Conservation (phyloP, 2,113 vertebrate genomes). For the Anoplopoma fimbria region DNA sequence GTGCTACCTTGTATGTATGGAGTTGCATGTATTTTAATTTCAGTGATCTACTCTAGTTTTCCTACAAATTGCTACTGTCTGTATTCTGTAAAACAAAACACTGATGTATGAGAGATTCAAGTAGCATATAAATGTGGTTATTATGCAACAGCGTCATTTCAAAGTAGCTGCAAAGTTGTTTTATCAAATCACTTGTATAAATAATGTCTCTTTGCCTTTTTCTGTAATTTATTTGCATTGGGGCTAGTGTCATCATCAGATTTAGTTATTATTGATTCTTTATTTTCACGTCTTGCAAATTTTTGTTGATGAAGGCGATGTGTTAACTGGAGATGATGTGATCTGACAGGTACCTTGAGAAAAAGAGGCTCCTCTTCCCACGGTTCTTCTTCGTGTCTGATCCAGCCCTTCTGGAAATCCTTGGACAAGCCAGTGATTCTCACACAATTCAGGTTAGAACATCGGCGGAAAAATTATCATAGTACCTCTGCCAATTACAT, state of each 20-base stretch:
- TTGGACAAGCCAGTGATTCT: slow-evolving; percentile 91
- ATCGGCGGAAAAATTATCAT: background rate
- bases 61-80: background rate
- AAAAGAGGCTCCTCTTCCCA: slow-evolving; percentile 90
- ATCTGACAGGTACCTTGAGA: slow-evolving; percentile 89
- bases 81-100: background rate
- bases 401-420: slow-evolving; percentile 91
- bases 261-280: background rate
- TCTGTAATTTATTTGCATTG: background rate
- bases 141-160: background rate
- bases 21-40: background rate
- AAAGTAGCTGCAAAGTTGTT: background rate
- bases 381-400: slow-evolving; percentile 95
- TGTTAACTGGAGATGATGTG: background rate
- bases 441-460: slow-evolving; percentile 89
- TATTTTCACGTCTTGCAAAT: background rate
- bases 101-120: background rate
- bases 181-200: background rate
- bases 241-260: background rate
- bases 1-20: background rate
- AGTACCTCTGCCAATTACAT: background rate
- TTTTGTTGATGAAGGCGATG: background rate
- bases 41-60: background rate
- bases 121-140: background rate
- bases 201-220: background rate